A percentile compares a stretch with the other conserved stretches of the same genome.
Evolutionary conservation across 2,888 invertebrate genomes (phyloP).

Genomic region (Melinopterus prodromus): DNA sequence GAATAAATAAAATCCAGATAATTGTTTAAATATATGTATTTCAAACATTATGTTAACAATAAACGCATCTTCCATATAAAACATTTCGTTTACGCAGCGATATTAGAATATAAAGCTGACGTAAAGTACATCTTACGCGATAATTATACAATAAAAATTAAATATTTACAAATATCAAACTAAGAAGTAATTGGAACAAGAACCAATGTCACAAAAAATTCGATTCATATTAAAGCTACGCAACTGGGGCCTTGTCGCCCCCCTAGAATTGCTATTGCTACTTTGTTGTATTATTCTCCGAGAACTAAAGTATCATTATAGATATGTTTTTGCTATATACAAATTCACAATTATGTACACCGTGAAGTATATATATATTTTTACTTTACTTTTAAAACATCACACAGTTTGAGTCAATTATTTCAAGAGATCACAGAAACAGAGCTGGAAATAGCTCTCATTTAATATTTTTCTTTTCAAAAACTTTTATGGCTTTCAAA

Average conservation of each 20-base stretch:
- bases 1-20: not conserved
- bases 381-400: slow-evolving; percentile 44
- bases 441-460: slow-evolving; percentile 54
- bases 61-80: slow-evolving; percentile 37
- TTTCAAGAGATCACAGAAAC: slow-evolving; percentile 61
- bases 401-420: slow-evolving; percentile 57
- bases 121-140: slow-evolving; percentile 15
- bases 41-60: slow-evolving; percentile 39
- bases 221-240: slow-evolving; percentile 44
- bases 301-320: slow-evolving; percentile 11
- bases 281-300: slow-evolving; percentile 7
- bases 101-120: slow-evolving; percentile 36
- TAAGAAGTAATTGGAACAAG: slow-evolving; percentile 38
- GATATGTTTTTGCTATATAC: slow-evolving; percentile 28
- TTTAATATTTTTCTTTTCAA: slow-evolving; percentile 36
- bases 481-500: slow-evolving; percentile 35
- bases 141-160: slow-evolving; percentile 29
- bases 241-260: slow-evolving; percentile 12
- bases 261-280: slow-evolving; percentile 11
- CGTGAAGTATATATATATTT: slow-evolving; percentile 33
- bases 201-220: slow-evolving; percentile 46
- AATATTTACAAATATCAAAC: slow-evolving; percentile 36
- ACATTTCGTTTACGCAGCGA: slow-evolving; percentile 33
- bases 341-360: slow-evolving; percentile 31
- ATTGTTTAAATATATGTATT: slow-evolving; percentile 34